Evolutionary conservation across 1,140 invertebrate genomes (phyloP), one percentile per base, ranked within the genome.

Genomic region (Calephelis nemesis): DNA sequence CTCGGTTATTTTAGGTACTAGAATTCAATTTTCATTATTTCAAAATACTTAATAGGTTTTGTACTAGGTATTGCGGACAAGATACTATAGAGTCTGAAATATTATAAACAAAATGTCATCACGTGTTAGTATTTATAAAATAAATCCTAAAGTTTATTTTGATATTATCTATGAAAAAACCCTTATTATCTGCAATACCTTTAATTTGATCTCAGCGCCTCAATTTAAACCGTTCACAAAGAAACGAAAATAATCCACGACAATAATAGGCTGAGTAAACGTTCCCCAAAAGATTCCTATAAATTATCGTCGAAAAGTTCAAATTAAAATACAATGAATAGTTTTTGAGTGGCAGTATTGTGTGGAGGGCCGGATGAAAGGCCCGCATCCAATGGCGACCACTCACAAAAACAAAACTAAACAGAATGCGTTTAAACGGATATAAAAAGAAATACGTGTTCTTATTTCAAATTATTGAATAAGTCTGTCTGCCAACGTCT

Each of bases 271-370:
- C 86, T 81, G 82, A 84, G 82, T 88, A 90, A 89, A 90, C 84
- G 87, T 83, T 86, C 81, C 84, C 81, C 78, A 88, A 87, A 90
- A 87, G 76, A 85, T 87, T 88, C 86, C 78, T 87, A 91, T 91
- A 90, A 91, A 91, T 91, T 90, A 91, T 90, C 89, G 79, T 85
- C 84, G 84, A 90, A 91, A 91, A 91, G 87, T 87, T 91, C 89
- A 90, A 90, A 91, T 91, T 91, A 91, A 91, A 91, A 91, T 91
- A 91, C 89, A 91, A 91, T 91, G 87, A 91, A 82, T 72, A 88
- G 83, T 91, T 91, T 91, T 91, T 91, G 89, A 91, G 89, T 90
- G 87, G 86, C 86, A 90, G 85, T 85, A 91, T 90, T 91, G 86
- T 90, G 76, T 83, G 82, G 81, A 81, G 82, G 80, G 84, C 79